Conservation (phyloP, 2,888 invertebrate species). For the Oeneis ivallda region DNA sequence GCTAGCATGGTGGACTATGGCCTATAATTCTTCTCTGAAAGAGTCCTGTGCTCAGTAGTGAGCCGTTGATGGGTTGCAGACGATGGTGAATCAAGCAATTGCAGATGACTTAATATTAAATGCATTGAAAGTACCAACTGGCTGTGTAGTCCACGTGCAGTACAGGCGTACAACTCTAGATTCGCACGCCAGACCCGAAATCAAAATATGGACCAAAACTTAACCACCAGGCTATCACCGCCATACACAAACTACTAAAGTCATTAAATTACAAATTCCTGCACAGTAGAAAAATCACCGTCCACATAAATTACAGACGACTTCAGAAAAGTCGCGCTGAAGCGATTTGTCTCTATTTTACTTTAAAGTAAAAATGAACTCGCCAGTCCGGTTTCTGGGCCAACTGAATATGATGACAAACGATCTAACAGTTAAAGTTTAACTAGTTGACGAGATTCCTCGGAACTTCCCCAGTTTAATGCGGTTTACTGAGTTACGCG, state of each 20-base stretch:
- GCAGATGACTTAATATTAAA: no score
- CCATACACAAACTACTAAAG: background rate
- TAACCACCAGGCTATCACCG: no score
- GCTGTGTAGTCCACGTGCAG: no score
- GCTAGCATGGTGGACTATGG: no score
- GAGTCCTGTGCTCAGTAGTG: no score
- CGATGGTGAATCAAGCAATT: no score
- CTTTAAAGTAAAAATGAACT: constrained; percentile 48
- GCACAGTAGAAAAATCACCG: constrained; percentile 11
- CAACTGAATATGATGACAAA: constrained; percentile 48
- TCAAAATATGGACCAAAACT: no score
- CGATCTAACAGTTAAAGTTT: constrained; percentile 47
- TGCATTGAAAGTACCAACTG: no score
- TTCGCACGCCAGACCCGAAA: no score
- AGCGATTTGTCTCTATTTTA: constrained; percentile 46
- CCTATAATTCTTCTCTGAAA: no score
- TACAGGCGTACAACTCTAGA: no score
- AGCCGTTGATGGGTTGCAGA: no score
- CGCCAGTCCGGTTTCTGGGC: constrained; percentile 35
- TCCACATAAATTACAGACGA: constrained; percentile 2
- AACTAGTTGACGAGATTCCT: constrained; percentile 46
- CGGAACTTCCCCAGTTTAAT: constrained; percentile 37
- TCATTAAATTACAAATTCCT: constrained; percentile 11
- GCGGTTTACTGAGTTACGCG: constrained; percentile 29
- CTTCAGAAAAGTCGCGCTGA: constrained; percentile 25